Base-by-base conservation (phyloP, 2,888 invertebrate species). In the Zaprionus bogoriensis region DNA sequence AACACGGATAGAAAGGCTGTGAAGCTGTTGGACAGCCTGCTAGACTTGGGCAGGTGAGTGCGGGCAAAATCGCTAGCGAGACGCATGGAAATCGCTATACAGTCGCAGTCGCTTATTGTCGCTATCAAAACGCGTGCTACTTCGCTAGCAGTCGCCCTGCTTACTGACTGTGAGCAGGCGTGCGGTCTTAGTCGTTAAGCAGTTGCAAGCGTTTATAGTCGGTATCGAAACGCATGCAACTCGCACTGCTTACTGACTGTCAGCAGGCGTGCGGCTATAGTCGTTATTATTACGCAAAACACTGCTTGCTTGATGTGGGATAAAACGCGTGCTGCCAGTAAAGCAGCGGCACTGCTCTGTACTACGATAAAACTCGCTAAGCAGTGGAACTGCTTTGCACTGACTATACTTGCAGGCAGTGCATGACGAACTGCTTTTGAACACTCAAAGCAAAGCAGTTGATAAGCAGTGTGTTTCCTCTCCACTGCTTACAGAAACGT, bases 31-130 rank as follows among this genome's bases (percentile, higher is more conserved):
- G 97, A 98, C 88, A 97, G 97, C 83, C 93, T 97, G 74, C 92
- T 98, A 87, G 98, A 98, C 92, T 94, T 98, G 88, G 96, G 98
- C 87, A 94, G 97, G 96, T 96, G 90, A 91, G 92, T 36, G 2
- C 0, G 0, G 4, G 10, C 48, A 36, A 14, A 52, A 42, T n/a
- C 22, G 57, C 44, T 9, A 1, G 1, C 0, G 0, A 62, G 22
- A 38, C 71, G 71, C 66, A n/a, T 0, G 3, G 3, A 54, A 46
- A 3, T 41, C 47, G 42, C 42, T 4, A 1, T 10, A 4, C 7
- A 27, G 10, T 12, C 19, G 2, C 5, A 52, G 1, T 1, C 0
- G 45, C 25, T 19, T 36, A 10, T 17, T 25, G 3, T 1, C 45
- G 52, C 51, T 9, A 4, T 6, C 10, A 6, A 50, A 27, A n/a